Evolutionary conservation across 23 tunicate genomes (phyloP).

Genomic region (Halocynthia aurantium): DNA sequence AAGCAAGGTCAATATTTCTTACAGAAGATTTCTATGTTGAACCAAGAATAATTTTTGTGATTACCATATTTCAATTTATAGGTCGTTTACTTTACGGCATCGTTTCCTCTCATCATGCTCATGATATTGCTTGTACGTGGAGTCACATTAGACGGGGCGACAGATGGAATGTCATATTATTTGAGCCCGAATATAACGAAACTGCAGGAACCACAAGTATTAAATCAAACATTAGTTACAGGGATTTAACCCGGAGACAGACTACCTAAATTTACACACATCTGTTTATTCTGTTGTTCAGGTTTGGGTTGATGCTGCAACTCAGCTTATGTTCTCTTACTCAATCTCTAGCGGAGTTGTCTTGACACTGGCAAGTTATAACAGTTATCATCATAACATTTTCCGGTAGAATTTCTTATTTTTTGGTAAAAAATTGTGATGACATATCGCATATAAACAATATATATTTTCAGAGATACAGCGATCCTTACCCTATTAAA

Average conservation of each 20-base stretch:
- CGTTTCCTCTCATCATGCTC: conserved; percentile 35
- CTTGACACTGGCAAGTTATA: conserved; percentile 8
- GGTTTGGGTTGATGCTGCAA: conserved; percentile 23
- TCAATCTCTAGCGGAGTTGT: not conserved
- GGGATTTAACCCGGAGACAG: too few relatives aligned
- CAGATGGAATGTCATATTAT: conserved; percentile 21
- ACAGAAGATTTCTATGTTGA: not conserved
- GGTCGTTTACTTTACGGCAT: conserved; percentile 38
- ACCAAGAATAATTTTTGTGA: too few relatives aligned
- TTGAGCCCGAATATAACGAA: conserved; percentile 29
- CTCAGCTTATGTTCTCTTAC: conserved; percentile 17
- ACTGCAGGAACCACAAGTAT: conserved; percentile 21
- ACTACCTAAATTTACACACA: not conserved
- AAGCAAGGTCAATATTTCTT: conserved; percentile 29
- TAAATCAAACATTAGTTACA: too few relatives aligned
- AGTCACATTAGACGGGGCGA: conserved; percentile 33
- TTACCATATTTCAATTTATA: too few relatives aligned
- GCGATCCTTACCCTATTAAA: too few relatives aligned
- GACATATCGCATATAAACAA: too few relatives aligned
- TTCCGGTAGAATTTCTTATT: too few relatives aligned
- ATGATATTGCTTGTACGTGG: conserved; percentile 29
- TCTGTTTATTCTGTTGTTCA: not conserved
- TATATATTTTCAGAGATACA: too few relatives aligned
- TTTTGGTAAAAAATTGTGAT: too few relatives aligned
- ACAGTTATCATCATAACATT: conserved; percentile 22